Conservation (phyloP, 2,113 vertebrate species). For the Pristiophorus japonicus region DNA sequence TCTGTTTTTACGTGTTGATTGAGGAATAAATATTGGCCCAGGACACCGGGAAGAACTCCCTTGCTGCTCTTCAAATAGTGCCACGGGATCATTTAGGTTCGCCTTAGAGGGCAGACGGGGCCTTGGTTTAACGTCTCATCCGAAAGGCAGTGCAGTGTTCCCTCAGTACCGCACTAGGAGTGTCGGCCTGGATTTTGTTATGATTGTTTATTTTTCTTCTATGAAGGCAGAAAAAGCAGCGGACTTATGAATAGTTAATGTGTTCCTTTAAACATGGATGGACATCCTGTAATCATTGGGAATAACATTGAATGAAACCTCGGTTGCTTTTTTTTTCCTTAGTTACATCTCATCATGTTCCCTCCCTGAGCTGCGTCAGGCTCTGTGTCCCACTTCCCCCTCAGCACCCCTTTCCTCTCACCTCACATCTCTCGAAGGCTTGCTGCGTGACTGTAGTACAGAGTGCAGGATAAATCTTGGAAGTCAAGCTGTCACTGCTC, state of each 20-base stretch:
- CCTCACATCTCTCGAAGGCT: neutral
- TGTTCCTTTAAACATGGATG: neutral
- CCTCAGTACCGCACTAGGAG: neutral
- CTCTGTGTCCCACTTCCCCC: no score
- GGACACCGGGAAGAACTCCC: neutral
- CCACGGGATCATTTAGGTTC: neutral
- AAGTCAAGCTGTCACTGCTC: neutral
- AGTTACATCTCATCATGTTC: neutral
- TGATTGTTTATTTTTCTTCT: neutral
- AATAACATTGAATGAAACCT: neutral
- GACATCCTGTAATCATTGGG: neutral
- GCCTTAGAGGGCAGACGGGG: neutral
- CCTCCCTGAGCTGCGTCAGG: no score
- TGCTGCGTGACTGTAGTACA: neutral
- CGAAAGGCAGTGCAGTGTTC: neutral
- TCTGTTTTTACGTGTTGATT: neutral
- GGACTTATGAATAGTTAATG: neutral
- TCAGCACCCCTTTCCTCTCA: neutral
- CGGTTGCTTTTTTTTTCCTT: no score
- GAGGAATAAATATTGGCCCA: neutral
- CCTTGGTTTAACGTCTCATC: neutral
- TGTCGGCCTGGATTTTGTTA: neutral
- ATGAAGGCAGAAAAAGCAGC: neutral
- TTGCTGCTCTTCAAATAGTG: neutral
- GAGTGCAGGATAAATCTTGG: neutral